phyloP scores from a whole-genome alignment of 2,113 vertebrate species.

The Poecilia latipinna region DNA sequence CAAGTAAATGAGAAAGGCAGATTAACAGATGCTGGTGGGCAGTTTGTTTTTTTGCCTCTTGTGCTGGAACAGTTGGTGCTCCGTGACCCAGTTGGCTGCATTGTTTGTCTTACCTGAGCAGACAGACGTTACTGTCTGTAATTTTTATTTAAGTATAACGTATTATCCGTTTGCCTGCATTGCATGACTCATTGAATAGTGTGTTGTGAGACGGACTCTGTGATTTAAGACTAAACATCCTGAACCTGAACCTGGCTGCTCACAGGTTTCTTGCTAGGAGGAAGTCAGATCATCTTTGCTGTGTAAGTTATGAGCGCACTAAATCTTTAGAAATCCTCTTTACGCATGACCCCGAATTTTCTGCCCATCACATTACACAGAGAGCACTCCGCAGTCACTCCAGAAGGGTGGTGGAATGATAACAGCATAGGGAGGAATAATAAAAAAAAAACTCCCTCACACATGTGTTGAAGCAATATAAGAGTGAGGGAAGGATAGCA shows the following conservation, averaged over 20 bases:
- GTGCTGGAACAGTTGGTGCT: background rate
- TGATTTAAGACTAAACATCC: constrained; percentile 13
- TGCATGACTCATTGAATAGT: background rate
- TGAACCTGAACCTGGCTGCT: constrained; percentile 38
- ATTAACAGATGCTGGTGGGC: constrained; percentile 18
- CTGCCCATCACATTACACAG: constrained; percentile 53
- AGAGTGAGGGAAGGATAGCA: constrained; percentile 34
- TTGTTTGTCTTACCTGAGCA: background rate
- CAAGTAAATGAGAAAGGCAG: constrained; percentile 55
- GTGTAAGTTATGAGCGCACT: constrained; percentile 39
- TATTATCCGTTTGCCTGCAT: background rate
- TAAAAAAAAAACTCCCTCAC: constrained; percentile 58
- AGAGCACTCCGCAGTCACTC: constrained; percentile 51
- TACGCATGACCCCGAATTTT: constrained; percentile 54
- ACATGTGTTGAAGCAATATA: constrained; percentile 69
- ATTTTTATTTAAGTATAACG: background rate
- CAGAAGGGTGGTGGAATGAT: constrained; percentile 29
- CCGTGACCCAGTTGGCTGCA: constrained; percentile 28
- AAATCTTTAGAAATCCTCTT: constrained; percentile 45
- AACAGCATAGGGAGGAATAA: constrained; percentile 42
- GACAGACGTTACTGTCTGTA: background rate
- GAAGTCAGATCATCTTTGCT: constrained; percentile 20
- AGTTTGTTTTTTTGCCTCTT: background rate
- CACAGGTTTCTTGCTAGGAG: constrained; percentile 8
- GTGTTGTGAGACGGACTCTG: background rate